phyloP scores from a whole-genome alignment of 1,140 invertebrate species.

The Cydia splendana region DNA sequence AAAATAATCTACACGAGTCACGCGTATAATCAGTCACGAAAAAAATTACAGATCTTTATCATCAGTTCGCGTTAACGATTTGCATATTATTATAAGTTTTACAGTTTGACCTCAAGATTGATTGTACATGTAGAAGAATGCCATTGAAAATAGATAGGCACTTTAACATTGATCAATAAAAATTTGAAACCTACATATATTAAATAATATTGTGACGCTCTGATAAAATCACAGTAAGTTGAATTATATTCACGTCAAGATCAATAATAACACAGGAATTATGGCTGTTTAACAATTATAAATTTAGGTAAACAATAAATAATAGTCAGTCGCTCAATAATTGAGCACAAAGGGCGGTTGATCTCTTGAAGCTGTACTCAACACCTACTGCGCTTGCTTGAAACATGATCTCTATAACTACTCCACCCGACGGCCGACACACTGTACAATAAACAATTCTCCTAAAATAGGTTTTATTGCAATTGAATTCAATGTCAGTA shows the following conservation, averaged over 20 bases:
- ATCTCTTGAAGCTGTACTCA: slow-evolving; percentile 49
- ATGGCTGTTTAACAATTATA: no score
- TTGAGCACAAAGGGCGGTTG: slow-evolving; percentile 50
- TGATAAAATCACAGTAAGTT: background rate
- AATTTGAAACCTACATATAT: background rate
- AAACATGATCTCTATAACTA: slow-evolving; percentile 61
- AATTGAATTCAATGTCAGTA: slow-evolving; percentile 65
- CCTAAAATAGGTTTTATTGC: slow-evolving; percentile 70
- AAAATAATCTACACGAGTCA: slow-evolving; percentile 48
- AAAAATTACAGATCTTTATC: slow-evolving; percentile 44
- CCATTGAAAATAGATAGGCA: background rate
- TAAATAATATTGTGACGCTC: background rate
- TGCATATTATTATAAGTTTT: slow-evolving; percentile 17
- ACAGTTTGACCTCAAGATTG: background rate
- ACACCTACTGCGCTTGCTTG: slow-evolving; percentile 55
- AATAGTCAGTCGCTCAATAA: slow-evolving; percentile 13
- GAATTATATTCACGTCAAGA: background rate
- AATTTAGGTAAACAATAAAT: background rate
- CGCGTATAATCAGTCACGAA: slow-evolving; percentile 51
- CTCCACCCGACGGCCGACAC: slow-evolving; percentile 55
- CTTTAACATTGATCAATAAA: background rate
- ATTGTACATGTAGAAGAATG: background rate
- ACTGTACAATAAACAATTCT: slow-evolving; percentile 58
- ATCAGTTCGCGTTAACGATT: slow-evolving; percentile 45
- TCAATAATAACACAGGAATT: no score